A percentile compares a stretch with the other conserved stretches of the same genome.
Conservation (phyloP, 2,888 invertebrate species). For the Labia minor region DNA sequence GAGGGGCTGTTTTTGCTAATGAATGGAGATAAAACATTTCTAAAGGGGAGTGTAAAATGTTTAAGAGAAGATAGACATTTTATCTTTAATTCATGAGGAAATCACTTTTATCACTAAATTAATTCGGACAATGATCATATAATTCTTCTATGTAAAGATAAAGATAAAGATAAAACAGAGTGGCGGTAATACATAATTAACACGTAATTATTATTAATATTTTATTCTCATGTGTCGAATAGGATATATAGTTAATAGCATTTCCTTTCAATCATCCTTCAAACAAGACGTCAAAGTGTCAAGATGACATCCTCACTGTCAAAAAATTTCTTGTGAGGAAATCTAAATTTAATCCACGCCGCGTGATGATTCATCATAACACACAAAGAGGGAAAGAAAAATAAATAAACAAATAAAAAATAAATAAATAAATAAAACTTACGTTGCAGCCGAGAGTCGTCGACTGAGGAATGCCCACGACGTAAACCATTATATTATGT, state of each 20-base stretch:
- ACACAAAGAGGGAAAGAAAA: not conserved
- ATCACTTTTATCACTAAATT: not conserved
- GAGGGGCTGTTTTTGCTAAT: not conserved
- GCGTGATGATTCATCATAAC: too few species aligned
- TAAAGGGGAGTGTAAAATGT: not conserved
- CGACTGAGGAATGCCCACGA: slow-evolving; percentile 23
- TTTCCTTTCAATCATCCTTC: too few species aligned
- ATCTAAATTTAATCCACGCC: too few species aligned
- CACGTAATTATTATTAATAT: too few species aligned
- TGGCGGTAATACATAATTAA: not conserved
- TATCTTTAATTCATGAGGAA: not conserved
- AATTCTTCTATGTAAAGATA: too few species aligned
- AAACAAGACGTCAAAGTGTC: too few species aligned
- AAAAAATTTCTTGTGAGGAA: too few species aligned
- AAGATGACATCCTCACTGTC: too few species aligned
- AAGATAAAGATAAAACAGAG: not conserved
- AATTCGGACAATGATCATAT: not conserved
- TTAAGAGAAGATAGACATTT: not conserved
- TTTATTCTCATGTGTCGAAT: too few species aligned
- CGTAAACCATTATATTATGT: slow-evolving; percentile 23
- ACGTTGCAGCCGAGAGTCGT: slow-evolving; percentile 24
- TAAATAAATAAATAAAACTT: slow-evolving; percentile 20
- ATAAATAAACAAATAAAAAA: not conserved
- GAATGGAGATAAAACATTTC: not conserved
- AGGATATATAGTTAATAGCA: too few species aligned